Evolutionary conservation across 2,888 invertebrate genomes (phyloP).

Genomic region (Eristalis intricaria): DNA sequence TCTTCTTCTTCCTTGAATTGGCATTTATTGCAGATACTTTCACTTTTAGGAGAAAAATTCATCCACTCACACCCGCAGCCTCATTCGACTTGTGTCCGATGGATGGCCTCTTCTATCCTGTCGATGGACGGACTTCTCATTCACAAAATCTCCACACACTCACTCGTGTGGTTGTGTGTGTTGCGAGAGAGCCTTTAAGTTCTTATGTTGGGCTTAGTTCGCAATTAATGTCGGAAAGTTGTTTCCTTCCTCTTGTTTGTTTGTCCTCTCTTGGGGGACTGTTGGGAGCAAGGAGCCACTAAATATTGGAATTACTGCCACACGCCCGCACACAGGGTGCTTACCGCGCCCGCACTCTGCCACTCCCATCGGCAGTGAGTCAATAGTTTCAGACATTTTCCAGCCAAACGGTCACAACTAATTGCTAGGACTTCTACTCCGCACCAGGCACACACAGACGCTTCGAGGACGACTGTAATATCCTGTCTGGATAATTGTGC

Average conservation of each 20-base stretch:
- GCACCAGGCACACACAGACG: not conserved
- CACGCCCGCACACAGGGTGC: conserved; percentile 39
- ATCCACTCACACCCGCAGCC: conserved; percentile 25
- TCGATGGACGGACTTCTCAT: conserved; percentile 16
- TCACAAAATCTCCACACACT: not conserved
- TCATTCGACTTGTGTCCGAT: not conserved
- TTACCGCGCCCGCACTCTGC: not conserved
- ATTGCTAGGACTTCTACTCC: conserved; percentile 34
- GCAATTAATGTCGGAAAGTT: conserved; percentile 54
- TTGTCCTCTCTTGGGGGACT: not conserved
- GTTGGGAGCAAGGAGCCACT: conserved; percentile 22
- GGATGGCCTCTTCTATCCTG: conserved; percentile 13
- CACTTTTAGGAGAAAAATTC: conserved; percentile 25
- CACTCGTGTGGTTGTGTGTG: not conserved
- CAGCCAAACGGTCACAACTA: conserved; percentile 53
- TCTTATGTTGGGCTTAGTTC: conserved; percentile 46
- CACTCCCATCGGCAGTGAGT: conserved; percentile 1
- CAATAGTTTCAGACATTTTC: conserved; percentile 60
- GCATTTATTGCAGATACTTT: conserved; percentile 59
- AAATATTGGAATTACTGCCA: conserved; percentile 62
- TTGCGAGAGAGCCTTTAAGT: conserved; percentile 2
- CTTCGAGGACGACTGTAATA: not conserved
- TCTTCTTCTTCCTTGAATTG: conserved; percentile 43
- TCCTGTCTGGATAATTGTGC: conserved; percentile 45
- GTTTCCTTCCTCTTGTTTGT: not conserved